Base-by-base conservation (phyloP, 1,140 invertebrate genomes). In the Eufriesea mexicana region DNA sequence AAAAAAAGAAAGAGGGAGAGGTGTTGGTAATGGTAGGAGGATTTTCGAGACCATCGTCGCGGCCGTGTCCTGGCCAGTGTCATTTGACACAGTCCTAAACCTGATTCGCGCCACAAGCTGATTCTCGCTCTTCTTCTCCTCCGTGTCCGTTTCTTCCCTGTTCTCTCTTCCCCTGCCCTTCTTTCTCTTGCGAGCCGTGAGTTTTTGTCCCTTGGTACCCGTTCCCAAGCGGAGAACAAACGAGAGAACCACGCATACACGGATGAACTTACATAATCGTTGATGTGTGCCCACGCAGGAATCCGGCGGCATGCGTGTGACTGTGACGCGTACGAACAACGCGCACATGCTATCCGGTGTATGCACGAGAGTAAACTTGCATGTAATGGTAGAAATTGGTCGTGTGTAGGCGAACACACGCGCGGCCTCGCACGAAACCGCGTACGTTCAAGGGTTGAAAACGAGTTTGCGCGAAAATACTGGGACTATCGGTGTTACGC, bases 41-140 rank as follows among this genome's bases (percentile, higher is more conserved):
- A 84, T 87, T 82, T 84, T 66, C 75, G 64, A 51, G 76, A 80
- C 71, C 74, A 81, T 83, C 51, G 80, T 67, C 70, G 68, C 84
- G 61, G 67, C 71, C 83, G 76, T 71, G 68, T 84, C 61, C 83
- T 74, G 84, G 28, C 49, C 79, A 78, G 81, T 92, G 91, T 92
- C 91, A 93, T 93, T 93, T 93, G 93, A 93, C 93, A 92, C 92
- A 93, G 92, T 92, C 90, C 90, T 93, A 93, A 93, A 93, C 90
- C 87, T 88, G 89, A 93, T 94, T 94, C 90, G 92, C 90, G 91
- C 87, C 91, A 91, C 87, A 82, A 71, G 83, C 86, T 47, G 84
- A 86, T 89, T 61, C 62, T 87, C 87, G 82, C 87, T 78, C 88
- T 85, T 84, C 83, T 61, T 91, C 81, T 84, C 70, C 67, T n/a